These are phyloP conservation scores for Circaetus gallicus DNA, from an alignment of 2,113 vertebrate species.

Conservation along the genomic window DNA sequence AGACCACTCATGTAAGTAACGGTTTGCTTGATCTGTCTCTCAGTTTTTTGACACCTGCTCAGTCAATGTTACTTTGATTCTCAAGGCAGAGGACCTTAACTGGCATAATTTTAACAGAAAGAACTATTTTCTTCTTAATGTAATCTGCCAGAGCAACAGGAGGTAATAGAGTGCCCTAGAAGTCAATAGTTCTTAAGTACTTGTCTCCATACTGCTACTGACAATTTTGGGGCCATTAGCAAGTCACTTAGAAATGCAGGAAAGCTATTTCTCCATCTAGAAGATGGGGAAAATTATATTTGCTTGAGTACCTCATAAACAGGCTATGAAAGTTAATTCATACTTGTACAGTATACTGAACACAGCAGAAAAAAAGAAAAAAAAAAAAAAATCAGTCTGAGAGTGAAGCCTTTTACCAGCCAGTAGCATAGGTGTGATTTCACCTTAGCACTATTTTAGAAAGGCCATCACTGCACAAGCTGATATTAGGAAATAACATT, in stretches of 20 bases:
- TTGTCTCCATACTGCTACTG: neutral
- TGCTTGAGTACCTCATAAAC: slow-evolving; percentile 14
- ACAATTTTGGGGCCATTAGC: neutral
- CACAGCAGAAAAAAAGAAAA: neutral
- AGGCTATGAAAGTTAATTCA: neutral
- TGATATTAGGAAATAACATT: neutral
- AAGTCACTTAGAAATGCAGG: neutral
- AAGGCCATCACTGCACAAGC: neutral
- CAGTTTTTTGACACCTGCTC: neutral
- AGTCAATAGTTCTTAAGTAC: neutral
- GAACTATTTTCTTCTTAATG: neutral
- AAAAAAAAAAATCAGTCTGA: too few species aligned
- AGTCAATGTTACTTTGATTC: neutral
- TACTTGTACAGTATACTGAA: neutral
- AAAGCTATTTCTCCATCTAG: neutral
- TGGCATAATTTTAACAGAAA: neutral
- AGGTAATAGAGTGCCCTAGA: neutral
- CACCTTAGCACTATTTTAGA: neutral
- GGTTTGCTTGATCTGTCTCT: neutral
- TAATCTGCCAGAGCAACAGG: neutral
- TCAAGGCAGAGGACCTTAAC: neutral
- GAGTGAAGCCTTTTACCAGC: neutral
- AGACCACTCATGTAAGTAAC: neutral
- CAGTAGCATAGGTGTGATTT: neutral
- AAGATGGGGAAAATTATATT: neutral